Base-by-base conservation (phyloP, 2,888 invertebrate species). In the Taenaris catops region DNA sequence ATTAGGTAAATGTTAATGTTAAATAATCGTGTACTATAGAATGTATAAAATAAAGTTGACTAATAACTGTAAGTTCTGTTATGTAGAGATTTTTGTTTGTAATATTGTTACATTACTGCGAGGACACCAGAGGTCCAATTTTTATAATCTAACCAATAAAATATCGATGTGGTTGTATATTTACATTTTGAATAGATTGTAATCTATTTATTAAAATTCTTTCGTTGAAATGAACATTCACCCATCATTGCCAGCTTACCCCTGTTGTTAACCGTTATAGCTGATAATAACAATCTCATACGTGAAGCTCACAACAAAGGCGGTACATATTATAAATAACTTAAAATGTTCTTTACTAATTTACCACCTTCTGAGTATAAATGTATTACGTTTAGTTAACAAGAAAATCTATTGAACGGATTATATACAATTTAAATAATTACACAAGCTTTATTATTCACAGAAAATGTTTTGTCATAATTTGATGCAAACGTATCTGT, bases 141-240 rank as follows among this genome's bases (percentile, higher is more conserved):
- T 84, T 86, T 84, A 84, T 86, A 86, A 84, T 72, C 80, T 84
- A 84, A 86, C 84, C 83, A 86, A 83, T 84, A 81, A 83, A 84
- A 79, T 84, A 83, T 84, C 72, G 81, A 86, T 84, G 83, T 86
- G 84, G 83, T 84, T 86, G 84, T 86, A 81, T 80, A 84, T 84
- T 84, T 83, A 81, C 80, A 83, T 80, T 81, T 83, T 79, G 63
- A 80, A 81, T 80, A 81, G 78, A 81, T 80, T 84, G 76, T 81
- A 76, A 73, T 73, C 67, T 81, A 84, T 84, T 84, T 83, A 83
- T 80, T 83, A 75, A 76, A 79, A 40, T 65, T 79, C 68, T 81
- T 83, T 78, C 72, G 80, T 80, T 83, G 57, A 65, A 67, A 60
- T 48, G 53, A 61, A 59, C 38, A 32, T 37, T 57, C 58, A 55